These are phyloP conservation scores for Dicycla oo DNA, from an alignment of 2,888 invertebrate genomes.

Conservation along the genomic window DNA sequence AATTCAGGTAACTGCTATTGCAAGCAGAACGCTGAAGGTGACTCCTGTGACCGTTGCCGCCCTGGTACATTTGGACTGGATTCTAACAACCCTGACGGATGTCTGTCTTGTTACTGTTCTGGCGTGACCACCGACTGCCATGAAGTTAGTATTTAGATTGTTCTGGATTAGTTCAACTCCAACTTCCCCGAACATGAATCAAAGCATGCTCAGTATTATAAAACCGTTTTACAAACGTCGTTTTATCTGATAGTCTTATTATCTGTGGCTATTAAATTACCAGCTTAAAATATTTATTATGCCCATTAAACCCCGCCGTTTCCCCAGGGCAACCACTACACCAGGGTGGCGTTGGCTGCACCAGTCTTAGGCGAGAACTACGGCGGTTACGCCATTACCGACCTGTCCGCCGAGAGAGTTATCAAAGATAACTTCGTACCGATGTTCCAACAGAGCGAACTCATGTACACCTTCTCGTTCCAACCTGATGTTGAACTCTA, in stretches of 20 bases:
- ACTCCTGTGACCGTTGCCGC: conserved; percentile 94
- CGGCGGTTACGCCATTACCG: conserved; percentile 83
- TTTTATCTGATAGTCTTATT: neutral
- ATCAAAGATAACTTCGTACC: conserved; percentile 82
- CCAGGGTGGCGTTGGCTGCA: conserved; percentile 79
- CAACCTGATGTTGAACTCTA: conserved; percentile 78
- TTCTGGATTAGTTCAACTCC: neutral
- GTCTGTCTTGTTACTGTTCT: conserved; percentile 97
- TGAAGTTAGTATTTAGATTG: conserved; percentile 82
- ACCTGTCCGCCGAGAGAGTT: conserved; percentile 77
- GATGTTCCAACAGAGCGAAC: conserved; percentile 81
- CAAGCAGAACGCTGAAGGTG: conserved; percentile 94
- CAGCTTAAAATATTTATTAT: neutral
- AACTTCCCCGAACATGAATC: neutral
- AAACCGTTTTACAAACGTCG: neutral
- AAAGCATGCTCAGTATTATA: neutral
- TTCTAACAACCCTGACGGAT: conserved; percentile 93
- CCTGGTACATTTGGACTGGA: conserved; percentile 95
- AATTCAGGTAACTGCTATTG: conserved; percentile 91
- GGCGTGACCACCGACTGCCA: conserved; percentile 94
- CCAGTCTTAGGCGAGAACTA: conserved; percentile 82
- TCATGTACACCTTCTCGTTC: conserved; percentile 80
- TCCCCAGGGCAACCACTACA: conserved; percentile 79
- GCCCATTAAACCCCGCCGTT: neutral
- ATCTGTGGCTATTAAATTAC: neutral